Evolutionary conservation across 2,797 vertebrate species (phyloP), one percentile per base, ranked within the genome.

Genomic region (Knipowitschia caucasica): DNA sequence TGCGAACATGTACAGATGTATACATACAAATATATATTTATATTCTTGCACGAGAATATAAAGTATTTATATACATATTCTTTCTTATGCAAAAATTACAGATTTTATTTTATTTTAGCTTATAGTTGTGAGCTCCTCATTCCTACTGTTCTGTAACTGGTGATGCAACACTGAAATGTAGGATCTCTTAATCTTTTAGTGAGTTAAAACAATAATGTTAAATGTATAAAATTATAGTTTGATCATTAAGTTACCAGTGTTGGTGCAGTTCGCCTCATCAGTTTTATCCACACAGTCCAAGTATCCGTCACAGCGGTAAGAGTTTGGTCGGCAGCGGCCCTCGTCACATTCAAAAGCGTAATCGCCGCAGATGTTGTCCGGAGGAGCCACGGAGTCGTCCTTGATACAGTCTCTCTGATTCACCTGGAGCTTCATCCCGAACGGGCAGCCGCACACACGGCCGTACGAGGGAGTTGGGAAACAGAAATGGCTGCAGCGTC

Each of bases 401-500:
- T 92, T 92, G 50, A 92, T 50, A 2, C 95, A 98, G 0, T 91
- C 90, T 62, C 86, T 73, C n/a, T 90, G 86, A 82, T 94, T 91
- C 31, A 65, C 26, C 62, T 86, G 79, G 36, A 96, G 86, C 47
- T 89, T 95, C 95, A 96, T 96, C 38, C 95, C 94, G 2, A 93
- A 94, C 0, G 95, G 95, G 67, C 95, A 98, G 29, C 94, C 93
- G 45, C 95, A 98, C 40, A 94, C 88, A 18, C 91, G 92, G 35
- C 74, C 85, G 43, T 25, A 81, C 50, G 90, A 88, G 2, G 95
- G 94, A 5, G 88, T 90, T 0, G 95, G 95, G 82, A 96, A 98
- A 71, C 95, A 98, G 82, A 98, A 96, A 77, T 98, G 94, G 72
- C 94, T 98, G 84, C 95, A 98, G 62, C 75, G 91, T 3, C 95